phyloP scores from a whole-genome alignment of 2,797 vertebrate genomes.

The Amblyraja radiata region DNA sequence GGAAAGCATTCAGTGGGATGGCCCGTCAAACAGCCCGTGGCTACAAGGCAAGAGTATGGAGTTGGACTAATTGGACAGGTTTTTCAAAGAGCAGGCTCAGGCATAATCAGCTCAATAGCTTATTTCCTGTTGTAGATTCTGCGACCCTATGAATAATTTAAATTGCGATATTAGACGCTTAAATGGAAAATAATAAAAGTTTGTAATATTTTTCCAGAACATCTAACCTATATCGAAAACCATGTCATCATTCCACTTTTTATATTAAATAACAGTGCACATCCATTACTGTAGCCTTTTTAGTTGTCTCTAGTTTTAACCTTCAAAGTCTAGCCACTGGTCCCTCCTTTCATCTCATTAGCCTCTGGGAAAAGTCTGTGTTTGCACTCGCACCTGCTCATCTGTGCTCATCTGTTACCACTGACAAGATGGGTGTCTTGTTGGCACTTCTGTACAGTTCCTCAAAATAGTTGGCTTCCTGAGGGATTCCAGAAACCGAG shows the following conservation, averaged over 20 bases:
- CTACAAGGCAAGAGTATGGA: neutral
- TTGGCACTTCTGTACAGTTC: constrained; percentile 4
- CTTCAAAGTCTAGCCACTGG: constrained; percentile 27
- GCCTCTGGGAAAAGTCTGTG: constrained; percentile 29
- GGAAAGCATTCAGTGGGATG: neutral
- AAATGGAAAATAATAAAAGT: neutral
- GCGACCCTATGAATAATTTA: neutral
- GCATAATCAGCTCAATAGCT: neutral
- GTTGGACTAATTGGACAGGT: neutral
- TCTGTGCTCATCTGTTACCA: constrained; percentile 29
- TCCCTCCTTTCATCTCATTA: constrained; percentile 33
- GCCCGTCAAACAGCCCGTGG: neutral
- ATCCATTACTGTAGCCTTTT: neutral
- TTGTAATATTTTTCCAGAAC: neutral
- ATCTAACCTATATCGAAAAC: neutral
- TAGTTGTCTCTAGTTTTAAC: constrained; percentile 22
- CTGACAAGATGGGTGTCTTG: constrained; percentile 8
- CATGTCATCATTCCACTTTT: neutral
- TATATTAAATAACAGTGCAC: neutral
- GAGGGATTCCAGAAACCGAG: constrained; percentile 21
- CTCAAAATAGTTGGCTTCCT: constrained; percentile 5
- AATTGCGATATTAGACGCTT: neutral
- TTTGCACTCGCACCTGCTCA: constrained; percentile 14
- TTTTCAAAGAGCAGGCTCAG: neutral
- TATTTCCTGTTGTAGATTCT: neutral